Base-by-base conservation (phyloP, 2,888 invertebrate species). In the Notocelia uddmanniana region DNA sequence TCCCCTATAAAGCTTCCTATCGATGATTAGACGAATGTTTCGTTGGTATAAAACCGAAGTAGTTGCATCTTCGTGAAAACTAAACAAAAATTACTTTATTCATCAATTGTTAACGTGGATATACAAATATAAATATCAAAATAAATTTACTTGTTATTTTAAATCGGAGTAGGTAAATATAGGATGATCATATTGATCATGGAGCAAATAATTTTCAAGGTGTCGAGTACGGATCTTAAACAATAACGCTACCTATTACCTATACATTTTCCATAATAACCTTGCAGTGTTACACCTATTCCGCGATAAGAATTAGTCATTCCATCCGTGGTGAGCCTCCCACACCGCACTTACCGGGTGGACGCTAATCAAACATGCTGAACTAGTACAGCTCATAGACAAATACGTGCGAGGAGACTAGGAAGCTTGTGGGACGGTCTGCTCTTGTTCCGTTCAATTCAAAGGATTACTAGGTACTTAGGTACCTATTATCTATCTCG, bases 231-330 rank as follows among this genome's bases (percentile, higher is more conserved):
- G 76, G 75, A 59, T 62, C 59, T 69, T 59, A 62, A 54, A 59
- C 54, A 60, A 55, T 62, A 70, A 60, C 52, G 54, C 21, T 66
- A 15, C 15, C 45, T 45, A 74, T 72, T 73, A n/a, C n/a, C n/a
- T n/a, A 76, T 83, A 86, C 87, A 85, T 87, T 89, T 89, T 86
- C 88, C 87, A 82, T 78, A 75, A 75, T 77, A 84, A 83, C 90
- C 87, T 88, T 89, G 85, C 11, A 41, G 18, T 66, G 58, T 48
- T 60, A 71, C 81, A 79, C 76, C 73, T 78, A 75, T 79, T 74
- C 68, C 76, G 78, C 83, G 89, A 89, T 88, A 89, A 88, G 79
- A 79, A 85, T 87, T 88, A 88, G 84, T 89, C 88, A 86, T 83
- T 75, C 76, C 60, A 74, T 55, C 71, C 66, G 59, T 67, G 68